These are phyloP conservation scores for Drosophila willistoni DNA, from an alignment of 1,140 invertebrate species.

Conservation along the genomic window DNA sequence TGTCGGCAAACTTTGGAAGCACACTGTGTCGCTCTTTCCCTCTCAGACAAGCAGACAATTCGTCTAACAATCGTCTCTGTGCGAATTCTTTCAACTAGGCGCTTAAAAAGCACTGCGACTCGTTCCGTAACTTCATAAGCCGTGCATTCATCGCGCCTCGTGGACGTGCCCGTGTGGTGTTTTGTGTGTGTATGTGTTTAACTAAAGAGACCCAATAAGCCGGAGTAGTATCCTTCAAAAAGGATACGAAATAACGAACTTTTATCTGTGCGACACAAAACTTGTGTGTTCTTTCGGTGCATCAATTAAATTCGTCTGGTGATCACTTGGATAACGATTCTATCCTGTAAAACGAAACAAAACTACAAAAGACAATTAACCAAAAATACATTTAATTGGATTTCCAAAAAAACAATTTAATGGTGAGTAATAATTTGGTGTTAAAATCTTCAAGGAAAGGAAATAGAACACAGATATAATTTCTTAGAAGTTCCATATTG, in stretches of 20 bases:
- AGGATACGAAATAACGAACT: conserved; percentile 52
- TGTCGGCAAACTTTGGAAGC: conserved; percentile 53
- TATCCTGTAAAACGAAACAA: conserved; percentile 1
- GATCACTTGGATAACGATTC: conserved; percentile 2
- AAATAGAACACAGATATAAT: not conserved
- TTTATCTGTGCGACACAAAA: not conserved
- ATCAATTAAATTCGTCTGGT: not conserved
- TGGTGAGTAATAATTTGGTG: not conserved
- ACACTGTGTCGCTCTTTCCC: conserved; percentile 33
- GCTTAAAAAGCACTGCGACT: conserved; percentile 73
- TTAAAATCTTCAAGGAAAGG: not conserved
- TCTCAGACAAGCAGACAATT: conserved; percentile 41
- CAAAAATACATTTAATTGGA: not conserved
- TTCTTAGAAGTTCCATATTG: not conserved
- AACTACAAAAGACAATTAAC: not conserved
- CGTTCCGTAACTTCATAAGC: conserved; percentile 69
- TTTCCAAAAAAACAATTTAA: not conserved
- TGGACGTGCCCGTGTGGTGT: conserved; percentile 61
- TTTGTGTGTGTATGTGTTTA: conserved; percentile 28
- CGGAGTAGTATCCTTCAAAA: conserved; percentile 45
- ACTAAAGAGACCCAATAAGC: not conserved
- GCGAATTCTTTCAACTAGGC: conserved; percentile 75
- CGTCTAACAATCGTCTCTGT: conserved; percentile 49
- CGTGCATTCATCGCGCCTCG: conserved; percentile 73
- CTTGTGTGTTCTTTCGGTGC: not conserved